phyloP scores from a whole-genome alignment of 2,113 vertebrate genomes.

The Engraulis encrasicolus region DNA sequence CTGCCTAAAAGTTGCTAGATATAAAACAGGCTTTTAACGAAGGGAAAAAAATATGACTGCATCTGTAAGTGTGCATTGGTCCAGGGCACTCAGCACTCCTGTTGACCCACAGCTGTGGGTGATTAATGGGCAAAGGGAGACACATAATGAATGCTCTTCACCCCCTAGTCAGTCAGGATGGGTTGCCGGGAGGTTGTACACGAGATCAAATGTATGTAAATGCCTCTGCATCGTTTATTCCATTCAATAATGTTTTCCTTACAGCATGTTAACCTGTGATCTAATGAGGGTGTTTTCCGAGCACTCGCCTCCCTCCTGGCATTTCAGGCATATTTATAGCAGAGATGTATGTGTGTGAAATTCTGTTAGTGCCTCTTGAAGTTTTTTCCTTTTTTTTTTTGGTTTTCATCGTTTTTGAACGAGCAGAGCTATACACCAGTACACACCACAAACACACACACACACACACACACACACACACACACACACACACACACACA shows the following conservation, averaged over 20 bases:
- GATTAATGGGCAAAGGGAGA: not conserved
- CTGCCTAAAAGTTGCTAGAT: too few species aligned
- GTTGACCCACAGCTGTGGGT: not conserved
- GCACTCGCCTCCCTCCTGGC: slow-evolving; percentile 26
- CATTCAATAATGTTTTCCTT: not conserved
- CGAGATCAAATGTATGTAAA: slow-evolving; percentile 57
- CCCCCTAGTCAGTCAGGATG: not conserved
- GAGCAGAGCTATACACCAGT: slow-evolving; percentile 62
- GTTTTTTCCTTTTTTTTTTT: not conserved
- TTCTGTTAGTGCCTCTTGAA: not conserved
- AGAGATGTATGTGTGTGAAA: slow-evolving; percentile 20
- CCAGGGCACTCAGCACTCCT: not conserved
- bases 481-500: too few species aligned
- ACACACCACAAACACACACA: too few species aligned
- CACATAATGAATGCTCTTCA: not conserved
- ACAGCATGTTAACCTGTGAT: slow-evolving; percentile 8
- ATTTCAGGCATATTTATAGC: slow-evolving; percentile 55
- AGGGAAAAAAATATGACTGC: not conserved
- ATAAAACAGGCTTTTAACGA: too few species aligned
- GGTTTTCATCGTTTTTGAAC: slow-evolving; percentile 51
- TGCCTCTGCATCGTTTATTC: slow-evolving; percentile 29
- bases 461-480: too few species aligned
- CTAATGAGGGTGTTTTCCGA: slow-evolving; percentile 21
- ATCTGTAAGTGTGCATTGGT: not conserved
- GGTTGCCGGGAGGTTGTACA: slow-evolving; percentile 42